Conservation (phyloP, 2,113 vertebrate species). For the Galeopterus variegatus region DNA sequence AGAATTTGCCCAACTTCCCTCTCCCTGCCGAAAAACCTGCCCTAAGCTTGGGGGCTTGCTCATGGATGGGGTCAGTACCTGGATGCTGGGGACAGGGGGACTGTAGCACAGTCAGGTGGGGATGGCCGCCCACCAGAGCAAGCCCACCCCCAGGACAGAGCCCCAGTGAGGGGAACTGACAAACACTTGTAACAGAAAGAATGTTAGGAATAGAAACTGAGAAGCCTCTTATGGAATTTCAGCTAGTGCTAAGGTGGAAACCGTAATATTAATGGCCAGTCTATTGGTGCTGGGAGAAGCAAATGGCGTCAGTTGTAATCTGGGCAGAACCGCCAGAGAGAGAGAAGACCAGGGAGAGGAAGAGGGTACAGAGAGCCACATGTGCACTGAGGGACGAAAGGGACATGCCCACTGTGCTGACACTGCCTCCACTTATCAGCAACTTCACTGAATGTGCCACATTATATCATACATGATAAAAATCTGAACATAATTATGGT, state of each 20-base stretch:
- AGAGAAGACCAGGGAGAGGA: background rate
- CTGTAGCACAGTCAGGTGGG: rapidly evolving
- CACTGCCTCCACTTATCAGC: no score
- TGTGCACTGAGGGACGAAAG: rapidly evolving
- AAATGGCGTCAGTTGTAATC: rapidly evolving
- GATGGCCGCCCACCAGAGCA: no score
- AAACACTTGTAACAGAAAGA: rapidly evolving
- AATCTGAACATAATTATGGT: no score
- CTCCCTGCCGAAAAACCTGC: background rate
- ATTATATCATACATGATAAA: rapidly evolving
- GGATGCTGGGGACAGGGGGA: background rate
- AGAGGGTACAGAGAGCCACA: rapidly evolving
- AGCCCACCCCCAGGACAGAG: background rate
- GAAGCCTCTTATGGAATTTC: rapidly evolving
- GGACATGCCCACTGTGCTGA: rapidly evolving
- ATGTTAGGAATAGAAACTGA: rapidly evolving
- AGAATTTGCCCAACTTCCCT: no score
- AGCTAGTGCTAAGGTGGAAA: rapidly evolving
- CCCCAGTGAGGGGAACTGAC: rapidly evolving
- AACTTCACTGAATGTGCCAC: no score
- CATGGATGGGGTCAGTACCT: rapidly evolving
- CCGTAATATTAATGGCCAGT: rapidly evolving
- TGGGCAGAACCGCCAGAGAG: background rate
- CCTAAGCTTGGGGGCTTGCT: rapidly evolving
- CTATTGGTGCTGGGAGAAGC: rapidly evolving